Evolutionary conservation across 2,113 vertebrate genomes (phyloP).

Genomic region (Trichomycterus rosablanca): DNA sequence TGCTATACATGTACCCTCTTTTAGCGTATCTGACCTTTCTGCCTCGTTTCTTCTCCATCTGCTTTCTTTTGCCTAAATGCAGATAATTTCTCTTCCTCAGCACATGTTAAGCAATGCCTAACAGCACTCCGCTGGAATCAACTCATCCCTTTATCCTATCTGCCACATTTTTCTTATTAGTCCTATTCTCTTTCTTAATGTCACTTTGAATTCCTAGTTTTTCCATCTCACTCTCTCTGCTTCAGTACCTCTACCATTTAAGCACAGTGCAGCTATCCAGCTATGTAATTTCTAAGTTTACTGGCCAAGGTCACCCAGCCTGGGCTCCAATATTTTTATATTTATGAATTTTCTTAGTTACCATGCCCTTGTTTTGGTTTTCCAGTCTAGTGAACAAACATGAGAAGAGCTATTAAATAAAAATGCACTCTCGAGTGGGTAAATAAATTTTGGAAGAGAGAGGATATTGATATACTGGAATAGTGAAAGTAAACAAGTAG

Average conservation of each 20-base stretch:
- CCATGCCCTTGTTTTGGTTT: constrained; percentile 26
- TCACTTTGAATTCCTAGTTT: not conserved
- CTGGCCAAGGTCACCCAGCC: constrained; percentile 40
- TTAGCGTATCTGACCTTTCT: constrained; percentile 10
- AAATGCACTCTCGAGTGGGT: constrained; percentile 6
- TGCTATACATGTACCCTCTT: not conserved
- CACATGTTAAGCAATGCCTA: constrained; percentile 1
- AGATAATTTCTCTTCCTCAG: not conserved
- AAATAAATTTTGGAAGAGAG: constrained; percentile 3
- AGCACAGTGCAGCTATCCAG: constrained; percentile 25
- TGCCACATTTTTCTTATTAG: not conserved
- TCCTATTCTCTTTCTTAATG: not conserved
- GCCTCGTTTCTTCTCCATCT: constrained; percentile 2
- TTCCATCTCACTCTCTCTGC: constrained; percentile 2
- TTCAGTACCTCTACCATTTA: constrained; percentile 34
- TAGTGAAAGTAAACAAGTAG: no score
- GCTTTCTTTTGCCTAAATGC: constrained; percentile 1
- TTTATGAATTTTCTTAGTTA: constrained; percentile 32
- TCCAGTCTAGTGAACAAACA: constrained; percentile 3
- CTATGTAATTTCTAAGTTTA: constrained; percentile 46
- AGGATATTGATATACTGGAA: no score
- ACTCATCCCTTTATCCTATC: not conserved
- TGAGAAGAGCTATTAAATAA: constrained; percentile 25
- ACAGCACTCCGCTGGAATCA: not conserved
- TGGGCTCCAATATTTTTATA: constrained; percentile 28